Evolutionary conservation across 2,797 vertebrate genomes (phyloP).

Genomic region (Toxotes lorentzi): DNA sequence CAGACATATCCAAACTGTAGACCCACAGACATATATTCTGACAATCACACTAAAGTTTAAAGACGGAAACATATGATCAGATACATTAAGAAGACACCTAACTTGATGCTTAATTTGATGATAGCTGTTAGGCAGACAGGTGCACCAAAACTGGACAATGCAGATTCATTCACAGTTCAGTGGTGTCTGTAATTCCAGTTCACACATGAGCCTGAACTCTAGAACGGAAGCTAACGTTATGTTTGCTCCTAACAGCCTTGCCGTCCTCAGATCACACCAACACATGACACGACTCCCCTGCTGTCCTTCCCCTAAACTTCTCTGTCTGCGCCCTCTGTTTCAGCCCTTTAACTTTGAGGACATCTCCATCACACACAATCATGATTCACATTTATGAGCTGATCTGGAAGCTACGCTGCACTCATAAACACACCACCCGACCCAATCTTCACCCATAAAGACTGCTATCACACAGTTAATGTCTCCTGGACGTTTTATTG

Average conservation of each 20-base stretch:
- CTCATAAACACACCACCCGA: constrained; percentile 53
- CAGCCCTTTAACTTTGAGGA: constrained; percentile 51
- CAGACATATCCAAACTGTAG: background rate
- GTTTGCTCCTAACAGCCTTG: constrained; percentile 2
- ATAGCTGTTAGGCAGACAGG: background rate
- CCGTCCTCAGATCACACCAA: background rate
- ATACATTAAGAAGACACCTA: background rate
- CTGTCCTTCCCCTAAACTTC: background rate
- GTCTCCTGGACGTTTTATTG: constrained; percentile 27
- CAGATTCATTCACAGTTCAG: background rate
- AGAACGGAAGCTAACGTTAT: background rate
- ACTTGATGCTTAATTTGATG: background rate
- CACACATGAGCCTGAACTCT: background rate
- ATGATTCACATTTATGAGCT: constrained; percentile 64
- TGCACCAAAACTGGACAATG: background rate
- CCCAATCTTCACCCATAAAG: constrained; percentile 44
- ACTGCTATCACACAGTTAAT: constrained; percentile 34
- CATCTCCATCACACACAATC: constrained; percentile 42
- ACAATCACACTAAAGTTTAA: constrained; percentile 1
- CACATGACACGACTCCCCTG: background rate
- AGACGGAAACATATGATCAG: constrained; percentile 6
- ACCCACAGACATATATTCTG: background rate
- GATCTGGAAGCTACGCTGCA: constrained; percentile 37
- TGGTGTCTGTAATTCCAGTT: constrained; percentile 5
- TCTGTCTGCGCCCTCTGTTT: constrained; percentile 28